Evolutionary conservation across 1,140 invertebrate species (phyloP).

Genomic region (Choristoneura fumiferana): DNA sequence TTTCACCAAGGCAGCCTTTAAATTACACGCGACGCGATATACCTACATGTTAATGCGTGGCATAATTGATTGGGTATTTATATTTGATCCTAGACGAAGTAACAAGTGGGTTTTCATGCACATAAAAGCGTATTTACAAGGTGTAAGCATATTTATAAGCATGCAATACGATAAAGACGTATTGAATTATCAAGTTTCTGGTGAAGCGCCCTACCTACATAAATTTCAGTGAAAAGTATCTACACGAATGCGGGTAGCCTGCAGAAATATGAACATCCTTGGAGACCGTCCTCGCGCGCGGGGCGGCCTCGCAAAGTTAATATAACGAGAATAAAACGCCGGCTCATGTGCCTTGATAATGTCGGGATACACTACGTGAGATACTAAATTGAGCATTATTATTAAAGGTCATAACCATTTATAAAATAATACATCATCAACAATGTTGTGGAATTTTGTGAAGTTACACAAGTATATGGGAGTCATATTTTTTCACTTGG

Average conservation of each 20-base stretch:
- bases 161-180: too few species aligned
- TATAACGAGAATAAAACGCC: constrained; percentile 10
- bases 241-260: neutral
- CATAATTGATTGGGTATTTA: too few species aligned
- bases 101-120: too few species aligned
- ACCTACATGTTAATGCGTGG: too few species aligned
- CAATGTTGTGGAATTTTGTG: too few species aligned
- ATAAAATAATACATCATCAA: neutral
- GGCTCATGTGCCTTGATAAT: neutral
- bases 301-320: constrained; percentile 6
- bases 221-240: constrained; percentile 10
- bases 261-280: constrained; percentile 17
- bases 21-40: too few species aligned
- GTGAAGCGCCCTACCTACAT: neutral
- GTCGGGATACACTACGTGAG: neutral
- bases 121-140: too few species aligned
- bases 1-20: too few species aligned
- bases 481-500: too few species aligned
- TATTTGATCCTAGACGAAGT: too few species aligned
- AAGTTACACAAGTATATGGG: too few species aligned
- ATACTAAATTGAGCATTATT: constrained; percentile 2
- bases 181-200: neutral
- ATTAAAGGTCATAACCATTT: neutral
- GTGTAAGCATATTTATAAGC: too few species aligned
- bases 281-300: constrained; percentile 8